A percentile compares a stretch with the other conserved stretches of the same genome.
Evolutionary conservation across 2,113 vertebrate species (phyloP).

Genomic region (Malurus elegans): DNA sequence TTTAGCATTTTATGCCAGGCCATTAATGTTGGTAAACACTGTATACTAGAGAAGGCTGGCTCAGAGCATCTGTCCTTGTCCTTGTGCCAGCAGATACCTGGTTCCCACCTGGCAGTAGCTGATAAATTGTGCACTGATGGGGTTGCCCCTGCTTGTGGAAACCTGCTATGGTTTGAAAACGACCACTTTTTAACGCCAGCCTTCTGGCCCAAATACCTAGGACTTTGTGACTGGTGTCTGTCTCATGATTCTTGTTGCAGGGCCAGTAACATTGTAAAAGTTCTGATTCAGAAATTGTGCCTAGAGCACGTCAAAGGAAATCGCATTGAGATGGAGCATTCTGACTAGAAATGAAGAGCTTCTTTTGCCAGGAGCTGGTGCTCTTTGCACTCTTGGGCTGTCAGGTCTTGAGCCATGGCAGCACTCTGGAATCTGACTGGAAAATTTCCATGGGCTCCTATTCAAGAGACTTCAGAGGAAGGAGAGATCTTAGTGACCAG

Average conservation of each 20-base stretch:
- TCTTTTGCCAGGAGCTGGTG: not conserved
- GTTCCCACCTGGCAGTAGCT: not conserved
- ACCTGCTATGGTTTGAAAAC: not conserved
- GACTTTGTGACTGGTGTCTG: not conserved
- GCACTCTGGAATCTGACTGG: not conserved
- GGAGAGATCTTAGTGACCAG: not conserved
- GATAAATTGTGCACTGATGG: not conserved
- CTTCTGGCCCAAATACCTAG: not conserved
- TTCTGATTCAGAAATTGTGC: not conserved
- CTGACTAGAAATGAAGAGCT: not conserved
- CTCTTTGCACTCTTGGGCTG: not conserved
- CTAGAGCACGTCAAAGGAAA: accelerated
- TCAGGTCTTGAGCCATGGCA: not conserved
- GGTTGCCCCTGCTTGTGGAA: not conserved
- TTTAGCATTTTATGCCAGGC: not conserved
- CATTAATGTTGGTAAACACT: not conserved
- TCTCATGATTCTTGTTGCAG: not conserved
- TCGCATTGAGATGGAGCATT: accelerated
- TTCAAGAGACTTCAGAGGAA: not conserved
- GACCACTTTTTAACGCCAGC: not conserved
- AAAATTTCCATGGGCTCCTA: not conserved
- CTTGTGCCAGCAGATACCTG: not conserved
- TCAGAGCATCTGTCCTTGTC: not conserved
- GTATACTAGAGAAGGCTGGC: not conserved
- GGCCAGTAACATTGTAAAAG: not conserved